These are phyloP conservation scores for Amiota communis DNA, from an alignment of 2,888 invertebrate species.

Conservation along the genomic window DNA sequence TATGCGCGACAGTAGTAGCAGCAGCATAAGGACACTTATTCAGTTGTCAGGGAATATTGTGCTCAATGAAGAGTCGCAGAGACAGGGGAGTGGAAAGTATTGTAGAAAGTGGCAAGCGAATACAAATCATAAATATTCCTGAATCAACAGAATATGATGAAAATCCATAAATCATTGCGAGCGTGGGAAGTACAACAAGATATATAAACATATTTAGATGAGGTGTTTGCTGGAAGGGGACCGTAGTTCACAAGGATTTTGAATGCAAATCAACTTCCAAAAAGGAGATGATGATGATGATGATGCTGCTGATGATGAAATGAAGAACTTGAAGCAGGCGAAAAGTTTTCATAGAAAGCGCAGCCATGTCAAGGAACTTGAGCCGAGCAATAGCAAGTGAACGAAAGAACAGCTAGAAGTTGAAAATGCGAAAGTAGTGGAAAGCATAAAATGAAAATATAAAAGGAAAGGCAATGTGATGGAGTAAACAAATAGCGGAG, in stretches of 20 bases:
- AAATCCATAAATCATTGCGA: conserved; percentile 68
- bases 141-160: conserved; percentile 71
- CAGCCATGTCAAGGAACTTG: conserved; percentile 10
- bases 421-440: neutral
- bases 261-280: conserved; percentile 63
- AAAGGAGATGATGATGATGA: neutral
- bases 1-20: conserved; percentile 22
- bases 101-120: neutral
- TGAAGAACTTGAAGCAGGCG: neutral
- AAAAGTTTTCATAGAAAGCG: conserved; percentile 24
- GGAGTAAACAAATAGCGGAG: conserved; percentile 47
- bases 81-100: neutral
- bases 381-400: neutral
- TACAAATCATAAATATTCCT: conserved; percentile 68
- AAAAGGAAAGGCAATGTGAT: conserved; percentile 59
- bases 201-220: neutral
- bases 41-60: neutral
- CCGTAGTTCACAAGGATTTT: conserved; percentile 53
- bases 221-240: neutral
- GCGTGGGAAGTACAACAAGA: neutral
- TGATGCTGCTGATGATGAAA: neutral
- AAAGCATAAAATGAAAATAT: conserved; percentile 32
- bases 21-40: conserved; percentile 35
- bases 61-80: neutral
- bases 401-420: neutral